These are phyloP conservation scores for Drosophila bocki DNA, from an alignment of 1,140 invertebrate genomes.

Conservation along the genomic window DNA sequence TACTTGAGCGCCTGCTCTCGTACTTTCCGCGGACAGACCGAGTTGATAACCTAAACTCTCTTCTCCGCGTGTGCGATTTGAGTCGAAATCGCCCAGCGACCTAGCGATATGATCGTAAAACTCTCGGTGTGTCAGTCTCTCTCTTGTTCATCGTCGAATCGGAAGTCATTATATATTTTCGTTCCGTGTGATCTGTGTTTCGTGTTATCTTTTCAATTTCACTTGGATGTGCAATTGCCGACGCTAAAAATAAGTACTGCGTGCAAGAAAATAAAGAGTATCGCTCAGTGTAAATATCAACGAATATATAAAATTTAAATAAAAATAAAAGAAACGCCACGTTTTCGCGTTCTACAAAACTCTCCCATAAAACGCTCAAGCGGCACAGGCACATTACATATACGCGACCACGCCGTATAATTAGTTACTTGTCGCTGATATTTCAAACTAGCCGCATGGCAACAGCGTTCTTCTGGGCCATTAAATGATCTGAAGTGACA, in stretches of 20 bases:
- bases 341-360: slow-evolving; percentile 62
- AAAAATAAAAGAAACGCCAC: slow-evolving; percentile 53
- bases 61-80: background rate
- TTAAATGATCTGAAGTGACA: slow-evolving; percentile 35
- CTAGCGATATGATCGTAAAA: slow-evolving; percentile 65
- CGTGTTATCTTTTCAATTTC: slow-evolving; percentile 61
- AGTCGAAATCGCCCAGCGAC: slow-evolving; percentile 49
- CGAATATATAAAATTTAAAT: background rate
- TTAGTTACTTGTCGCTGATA: slow-evolving; percentile 46
- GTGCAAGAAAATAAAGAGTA: slow-evolving; percentile 36
- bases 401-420: slow-evolving; percentile 48
- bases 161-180: slow-evolving; percentile 30
- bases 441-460: slow-evolving; percentile 41
- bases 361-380: slow-evolving; percentile 33
- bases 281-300: slow-evolving; percentile 33
- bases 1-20: slow-evolving; percentile 53
- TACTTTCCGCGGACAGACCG: slow-evolving; percentile 41
- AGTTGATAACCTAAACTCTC: slow-evolving; percentile 4
- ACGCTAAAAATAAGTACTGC: slow-evolving; percentile 65
- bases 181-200: slow-evolving; percentile 32
- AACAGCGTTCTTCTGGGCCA: slow-evolving; percentile 16
- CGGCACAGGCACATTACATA: slow-evolving; percentile 38
- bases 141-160: slow-evolving; percentile 29
- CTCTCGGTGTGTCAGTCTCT: slow-evolving; percentile 41
- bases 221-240: slow-evolving; percentile 67